Evolutionary conservation across 1,140 invertebrate genomes (phyloP), one percentile per base, ranked within the genome.

Genomic region (Heliconius nattereri): DNA sequence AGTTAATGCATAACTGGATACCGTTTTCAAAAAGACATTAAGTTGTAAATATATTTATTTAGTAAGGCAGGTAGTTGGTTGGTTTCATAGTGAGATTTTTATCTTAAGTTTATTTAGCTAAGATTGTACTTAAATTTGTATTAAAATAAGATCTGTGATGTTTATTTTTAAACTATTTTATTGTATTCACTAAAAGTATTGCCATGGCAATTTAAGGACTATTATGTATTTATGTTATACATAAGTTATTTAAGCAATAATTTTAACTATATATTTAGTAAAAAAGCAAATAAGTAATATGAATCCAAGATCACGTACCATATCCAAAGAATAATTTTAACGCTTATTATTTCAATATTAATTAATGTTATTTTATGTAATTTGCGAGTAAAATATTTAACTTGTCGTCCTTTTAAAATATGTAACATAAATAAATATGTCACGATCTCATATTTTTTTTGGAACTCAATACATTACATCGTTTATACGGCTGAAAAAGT

Each of bases 61-160:
- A 29, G 40, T 26, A 26, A 66, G 23, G n/a, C n/a, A 26, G 23
- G 13, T 29, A 16, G 60, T 66, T 16, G 11, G 26, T 49, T 45
- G 57, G 35, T 26, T 66, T 57, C 32, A 37, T 75, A 40, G 32
- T 75, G 54, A 60, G 54, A 37, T 75, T 75, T 57, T 37, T 76
- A 70, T 76, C 23, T 16, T 66, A 66, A 66, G 26, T 23, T 66
- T 29, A 66, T 66, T 66, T 66, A 72, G 20, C 11, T 72, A 72
- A 9, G 8, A 40, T 72, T n/a, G 71, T 72, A 40, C 29, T 72
- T 72, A 37, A 72, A 52, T 29, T 71, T 72, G 8, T 71, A 54
- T 72, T 16, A 77, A 71, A 66, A 71, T 35, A 49, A 77, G 37
- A 32, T 71, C 76, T 77, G 76, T 77, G 76, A 77, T 77, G 45